A percentile compares a stretch with the other conserved stretches of the same genome.
phyloP scores from a whole-genome alignment of 2,888 invertebrate genomes.

The Ornithoptera priamus region DNA sequence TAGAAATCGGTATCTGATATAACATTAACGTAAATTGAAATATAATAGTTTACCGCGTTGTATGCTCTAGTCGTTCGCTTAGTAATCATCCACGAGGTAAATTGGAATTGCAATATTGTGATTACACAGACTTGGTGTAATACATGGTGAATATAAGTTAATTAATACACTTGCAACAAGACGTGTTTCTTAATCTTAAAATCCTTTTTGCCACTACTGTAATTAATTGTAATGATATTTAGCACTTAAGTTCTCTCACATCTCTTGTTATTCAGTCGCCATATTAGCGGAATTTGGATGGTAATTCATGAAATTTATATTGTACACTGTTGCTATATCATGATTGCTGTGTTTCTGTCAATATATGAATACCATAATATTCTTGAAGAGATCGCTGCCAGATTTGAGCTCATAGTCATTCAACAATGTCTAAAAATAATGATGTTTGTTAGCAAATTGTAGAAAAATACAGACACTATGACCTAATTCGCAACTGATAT shows the following conservation, averaged over 20 bases:
- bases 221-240: not conserved
- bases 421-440: no score
- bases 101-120: slow-evolving; percentile 3
- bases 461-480: no score
- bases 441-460: no score
- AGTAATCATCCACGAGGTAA: slow-evolving; percentile 8
- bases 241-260: not conserved
- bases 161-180: not conserved
- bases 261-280: not conserved
- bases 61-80: slow-evolving; percentile 1
- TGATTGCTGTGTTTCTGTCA: no score
- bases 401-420: no score
- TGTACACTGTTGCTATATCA: not conserved
- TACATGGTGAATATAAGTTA: not conserved
- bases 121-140: not conserved
- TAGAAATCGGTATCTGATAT: not conserved
- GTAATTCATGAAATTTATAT: not conserved
- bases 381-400: no score
- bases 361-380: no score
- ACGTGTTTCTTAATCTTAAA: not conserved
- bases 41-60: slow-evolving; percentile 1
- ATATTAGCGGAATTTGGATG: not conserved
- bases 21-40: not conserved
- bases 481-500: no score
- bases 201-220: not conserved